Conservation (phyloP, 2,888 invertebrate species). For the Ecdyonurus torrentis region DNA sequence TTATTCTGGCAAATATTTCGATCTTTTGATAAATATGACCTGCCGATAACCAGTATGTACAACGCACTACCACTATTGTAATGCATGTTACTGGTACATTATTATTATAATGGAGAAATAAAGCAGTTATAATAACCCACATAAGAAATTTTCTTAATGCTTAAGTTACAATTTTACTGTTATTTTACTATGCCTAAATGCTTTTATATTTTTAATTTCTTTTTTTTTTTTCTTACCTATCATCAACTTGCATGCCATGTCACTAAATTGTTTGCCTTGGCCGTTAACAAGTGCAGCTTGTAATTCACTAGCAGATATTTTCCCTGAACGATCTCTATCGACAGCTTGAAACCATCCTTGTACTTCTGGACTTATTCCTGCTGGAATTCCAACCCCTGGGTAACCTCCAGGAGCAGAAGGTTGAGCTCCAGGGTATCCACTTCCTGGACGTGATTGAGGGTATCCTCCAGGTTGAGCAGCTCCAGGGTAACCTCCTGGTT, state of each 20-base stretch:
- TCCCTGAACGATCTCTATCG: conserved; percentile 67
- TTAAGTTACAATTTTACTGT: no score
- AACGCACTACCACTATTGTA: no score
- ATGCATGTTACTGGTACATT: no score
- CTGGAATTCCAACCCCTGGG: conserved; percentile 2
- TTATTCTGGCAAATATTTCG: no score
- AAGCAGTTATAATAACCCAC: no score
- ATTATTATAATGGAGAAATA: no score
- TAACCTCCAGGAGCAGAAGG: conserved; percentile 7
- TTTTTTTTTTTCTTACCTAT: conserved; percentile 40
- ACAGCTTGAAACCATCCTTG: conserved; percentile 73
- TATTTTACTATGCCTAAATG: no score
- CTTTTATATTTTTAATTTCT: no score
- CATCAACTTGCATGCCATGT: conserved; percentile 71
- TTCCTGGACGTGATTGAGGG: conserved; percentile 6
- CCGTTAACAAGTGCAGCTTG: conserved; percentile 69
- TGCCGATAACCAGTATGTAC: no score
- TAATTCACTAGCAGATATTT: conserved; percentile 58
- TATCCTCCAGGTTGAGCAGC: conserved; percentile 12
- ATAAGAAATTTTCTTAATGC: no score
- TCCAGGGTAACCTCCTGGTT: conserved; percentile 7
- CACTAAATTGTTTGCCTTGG: conserved; percentile 67
- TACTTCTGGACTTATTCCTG: conserved; percentile 46
- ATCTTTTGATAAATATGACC: no score
- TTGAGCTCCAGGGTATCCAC: conserved; percentile 12